Conservation (phyloP, 2,797 vertebrate genomes). For the Limosa lapponica region DNA sequence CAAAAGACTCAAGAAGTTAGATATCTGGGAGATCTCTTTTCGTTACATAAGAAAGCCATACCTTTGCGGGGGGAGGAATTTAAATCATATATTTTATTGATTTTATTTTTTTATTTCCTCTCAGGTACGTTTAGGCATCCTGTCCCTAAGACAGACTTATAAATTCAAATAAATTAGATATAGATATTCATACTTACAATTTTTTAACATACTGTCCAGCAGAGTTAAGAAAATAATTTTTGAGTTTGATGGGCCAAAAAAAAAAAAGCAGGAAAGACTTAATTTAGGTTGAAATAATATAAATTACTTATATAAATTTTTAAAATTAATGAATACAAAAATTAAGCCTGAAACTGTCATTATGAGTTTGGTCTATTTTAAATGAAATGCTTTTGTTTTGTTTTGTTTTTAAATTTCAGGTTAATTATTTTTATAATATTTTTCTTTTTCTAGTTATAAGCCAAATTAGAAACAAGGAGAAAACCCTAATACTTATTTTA, state of each 20-base stretch:
- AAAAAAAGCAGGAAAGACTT: neutral
- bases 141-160: neutral
- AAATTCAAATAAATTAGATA: neutral
- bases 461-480: neutral
- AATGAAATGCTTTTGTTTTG: neutral
- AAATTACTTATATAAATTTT: neutral
- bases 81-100: accelerated
- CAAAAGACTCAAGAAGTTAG: neutral
- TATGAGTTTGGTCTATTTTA: neutral
- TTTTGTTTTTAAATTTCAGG: neutral
- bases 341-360: neutral
- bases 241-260: neutral
- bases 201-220: neutral
- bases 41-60: neutral
- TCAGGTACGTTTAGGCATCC: neutral
- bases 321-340: neutral
- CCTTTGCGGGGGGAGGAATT: neutral
- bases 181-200: neutral
- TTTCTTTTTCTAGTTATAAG: neutral
- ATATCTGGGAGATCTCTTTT: neutral
- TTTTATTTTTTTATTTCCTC: neutral
- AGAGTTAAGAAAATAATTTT: neutral
- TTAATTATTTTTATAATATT: neutral
- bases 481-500: neutral
- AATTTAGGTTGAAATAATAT: neutral